Evolutionary conservation across 2,113 vertebrate genomes (phyloP), one percentile per base, ranked within the genome.

Genomic region (Nettapus auritus): DNA sequence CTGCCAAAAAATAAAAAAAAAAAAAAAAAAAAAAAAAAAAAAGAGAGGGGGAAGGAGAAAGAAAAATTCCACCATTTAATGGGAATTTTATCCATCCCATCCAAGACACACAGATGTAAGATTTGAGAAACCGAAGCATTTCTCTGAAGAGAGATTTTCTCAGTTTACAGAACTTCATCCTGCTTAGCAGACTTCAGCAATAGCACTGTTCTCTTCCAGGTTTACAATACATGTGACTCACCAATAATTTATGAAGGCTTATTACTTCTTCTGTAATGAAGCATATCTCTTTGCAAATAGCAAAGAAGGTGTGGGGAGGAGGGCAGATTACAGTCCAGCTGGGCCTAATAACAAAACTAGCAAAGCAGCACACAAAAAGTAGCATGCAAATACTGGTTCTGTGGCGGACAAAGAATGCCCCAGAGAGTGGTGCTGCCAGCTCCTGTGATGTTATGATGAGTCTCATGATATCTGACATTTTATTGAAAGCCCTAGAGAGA

Each of bases 241-340:
- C 42, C 15, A 76, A 76, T 60, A 92, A 94, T 94, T 91, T 95
- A 89, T 88, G 68, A 89, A 88, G 68, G 60, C 42, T 82, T 88
- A 86, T 86, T 91, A 78, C 86, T 91, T 80, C 75, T 68, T 76
- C n/a, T 76, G 70, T 71, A 95, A 95, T 73, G 69, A 93, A 75
- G 69, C 19, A 21, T 33, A 55, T 75, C 57, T 79, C 44, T 71
- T 48, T 69, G 48, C 57, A 94, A 93, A 94, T 33, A 86, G 56
- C 53, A 75, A 75, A 69, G 82, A 69, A 44, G 38, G 12, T 50
- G 11, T 40, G 33, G 22, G 55, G 57, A 64, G 21, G 17, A 90
- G 31, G 48, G 23, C 11, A 42, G 33, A 75, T 83, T 86, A 84
- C 9, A 67, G 68, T 52, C 33, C 93, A 84, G 18, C 62, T 71